Evolutionary conservation across 37 sponge, comb jelly and placozoan species (phyloP).

Genomic region (Petrosia ficiformis): DNA sequence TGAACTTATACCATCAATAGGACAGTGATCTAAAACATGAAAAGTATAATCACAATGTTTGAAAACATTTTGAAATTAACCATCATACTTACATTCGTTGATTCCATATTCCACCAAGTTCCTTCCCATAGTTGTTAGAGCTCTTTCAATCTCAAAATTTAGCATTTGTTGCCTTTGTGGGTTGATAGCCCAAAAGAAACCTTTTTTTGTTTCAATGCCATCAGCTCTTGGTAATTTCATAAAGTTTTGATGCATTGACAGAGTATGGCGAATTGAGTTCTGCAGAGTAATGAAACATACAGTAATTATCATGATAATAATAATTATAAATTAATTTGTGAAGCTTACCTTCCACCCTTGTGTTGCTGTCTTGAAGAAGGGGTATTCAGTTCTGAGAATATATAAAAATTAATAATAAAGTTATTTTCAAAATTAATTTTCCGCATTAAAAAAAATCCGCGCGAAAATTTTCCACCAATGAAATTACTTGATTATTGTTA

Average conservation of each 20-base stretch:
- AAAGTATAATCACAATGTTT: no score
- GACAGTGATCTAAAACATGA: no score
- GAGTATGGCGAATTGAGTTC: slow-evolving; percentile 80
- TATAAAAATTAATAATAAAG: neutral
- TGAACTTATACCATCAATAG: no score
- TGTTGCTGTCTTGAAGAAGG: slow-evolving; percentile 69
- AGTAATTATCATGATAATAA: neutral
- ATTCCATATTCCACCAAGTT: neutral
- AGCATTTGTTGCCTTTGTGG: slow-evolving; percentile 27
- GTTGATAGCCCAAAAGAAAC: slow-evolving; percentile 32
- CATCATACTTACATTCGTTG: no score
- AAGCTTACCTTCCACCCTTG: slow-evolving; percentile 83
- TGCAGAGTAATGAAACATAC: neutral
- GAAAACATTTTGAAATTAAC: no score
- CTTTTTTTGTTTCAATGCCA: slow-evolving; percentile 50
- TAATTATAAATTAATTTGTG: neutral
- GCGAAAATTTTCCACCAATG: neutral
- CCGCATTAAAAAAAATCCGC: neutral
- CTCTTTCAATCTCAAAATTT: slow-evolving; percentile 29
- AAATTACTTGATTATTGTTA: no score
- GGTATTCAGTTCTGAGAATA: slow-evolving; percentile 52
- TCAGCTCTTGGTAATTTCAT: slow-evolving; percentile 43
- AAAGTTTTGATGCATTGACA: slow-evolving; percentile 68
- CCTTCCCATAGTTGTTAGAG: slow-evolving; percentile 12
- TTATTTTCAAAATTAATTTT: neutral